These are phyloP conservation scores for Graphium colonna DNA, from an alignment of 2,888 invertebrate species.

Conservation along the genomic window DNA sequence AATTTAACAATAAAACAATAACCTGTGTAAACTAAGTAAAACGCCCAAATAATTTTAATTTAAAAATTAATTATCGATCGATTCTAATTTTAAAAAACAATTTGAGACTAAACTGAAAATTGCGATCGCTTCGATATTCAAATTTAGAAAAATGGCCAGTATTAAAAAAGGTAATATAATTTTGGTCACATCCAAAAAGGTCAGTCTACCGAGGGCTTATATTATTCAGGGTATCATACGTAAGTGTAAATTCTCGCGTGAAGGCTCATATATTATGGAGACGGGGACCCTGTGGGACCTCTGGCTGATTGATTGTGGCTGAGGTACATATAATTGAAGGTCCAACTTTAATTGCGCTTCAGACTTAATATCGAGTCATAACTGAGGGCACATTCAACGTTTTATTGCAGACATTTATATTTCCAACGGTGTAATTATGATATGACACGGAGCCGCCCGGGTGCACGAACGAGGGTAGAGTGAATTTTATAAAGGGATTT, in stretches of 20 bases:
- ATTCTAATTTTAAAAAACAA: too few species aligned
- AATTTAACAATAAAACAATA: too few species aligned
- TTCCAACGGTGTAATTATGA: conserved; percentile 21
- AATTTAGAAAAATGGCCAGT: too few species aligned
- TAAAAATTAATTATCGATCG: too few species aligned
- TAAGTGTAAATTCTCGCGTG: conserved; percentile 35
- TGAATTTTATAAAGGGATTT: too few species aligned
- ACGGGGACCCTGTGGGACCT: conserved; percentile 34
- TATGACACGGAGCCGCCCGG: not conserved
- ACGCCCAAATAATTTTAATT: too few species aligned
- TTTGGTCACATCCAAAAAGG: not conserved
- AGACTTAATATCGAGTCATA: conserved; percentile 15
- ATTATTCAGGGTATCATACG: conserved; percentile 25
- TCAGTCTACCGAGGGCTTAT: not conserved
- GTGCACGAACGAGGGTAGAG: not conserved
- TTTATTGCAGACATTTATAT: conserved; percentile 23
- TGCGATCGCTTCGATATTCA: too few species aligned
- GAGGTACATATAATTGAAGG: conserved; percentile 40
- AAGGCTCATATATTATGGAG: conserved; percentile 58
- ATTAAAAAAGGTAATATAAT: not conserved
- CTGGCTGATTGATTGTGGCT: conserved; percentile 53
- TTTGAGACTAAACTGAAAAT: too few species aligned
- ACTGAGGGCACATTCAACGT: conserved; percentile 2
- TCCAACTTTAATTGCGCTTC: conserved; percentile 38
- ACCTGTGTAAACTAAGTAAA: too few species aligned